Conservation (phyloP, 2,888 invertebrate species). For the Trachelus tabidus region DNA sequence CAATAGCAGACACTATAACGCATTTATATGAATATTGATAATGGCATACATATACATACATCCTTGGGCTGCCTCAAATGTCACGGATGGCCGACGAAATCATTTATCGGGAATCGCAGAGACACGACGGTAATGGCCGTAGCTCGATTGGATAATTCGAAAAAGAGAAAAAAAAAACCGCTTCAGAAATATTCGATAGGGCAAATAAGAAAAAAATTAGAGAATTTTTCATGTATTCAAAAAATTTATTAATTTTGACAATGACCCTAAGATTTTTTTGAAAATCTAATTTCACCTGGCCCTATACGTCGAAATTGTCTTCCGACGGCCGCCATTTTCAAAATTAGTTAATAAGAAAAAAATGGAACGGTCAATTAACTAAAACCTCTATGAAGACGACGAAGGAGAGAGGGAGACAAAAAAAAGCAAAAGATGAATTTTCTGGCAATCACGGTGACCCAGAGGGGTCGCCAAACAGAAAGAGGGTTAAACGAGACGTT, state of each 20-base stretch:
- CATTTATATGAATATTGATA: background rate
- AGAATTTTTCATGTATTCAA: background rate
- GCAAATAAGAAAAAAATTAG: background rate
- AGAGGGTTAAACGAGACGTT: background rate
- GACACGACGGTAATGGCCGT: too few species aligned
- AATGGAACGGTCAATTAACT: background rate
- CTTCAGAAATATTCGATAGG: fast-evolving
- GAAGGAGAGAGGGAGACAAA: background rate
- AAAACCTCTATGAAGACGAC: background rate
- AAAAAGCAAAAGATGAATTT: background rate
- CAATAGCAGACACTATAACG: background rate
- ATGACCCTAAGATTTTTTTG: too few species aligned
- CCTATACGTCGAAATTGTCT: too few species aligned
- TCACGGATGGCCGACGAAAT: background rate
- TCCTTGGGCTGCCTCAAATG: background rate
- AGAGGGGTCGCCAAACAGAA: background rate
- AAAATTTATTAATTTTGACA: background rate
- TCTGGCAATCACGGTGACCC: background rate
- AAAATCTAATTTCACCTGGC: too few species aligned
- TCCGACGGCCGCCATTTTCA: too few species aligned
- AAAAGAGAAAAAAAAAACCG: too few species aligned
- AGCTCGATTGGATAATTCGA: too few species aligned
- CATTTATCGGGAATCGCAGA: background rate
- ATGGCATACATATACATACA: background rate
- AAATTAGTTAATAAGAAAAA: background rate